A percentile compares a stretch with the other conserved stretches of the same genome.
Evolutionary conservation across 2,113 vertebrate species (phyloP).

Genomic region (Cairina moschata): DNA sequence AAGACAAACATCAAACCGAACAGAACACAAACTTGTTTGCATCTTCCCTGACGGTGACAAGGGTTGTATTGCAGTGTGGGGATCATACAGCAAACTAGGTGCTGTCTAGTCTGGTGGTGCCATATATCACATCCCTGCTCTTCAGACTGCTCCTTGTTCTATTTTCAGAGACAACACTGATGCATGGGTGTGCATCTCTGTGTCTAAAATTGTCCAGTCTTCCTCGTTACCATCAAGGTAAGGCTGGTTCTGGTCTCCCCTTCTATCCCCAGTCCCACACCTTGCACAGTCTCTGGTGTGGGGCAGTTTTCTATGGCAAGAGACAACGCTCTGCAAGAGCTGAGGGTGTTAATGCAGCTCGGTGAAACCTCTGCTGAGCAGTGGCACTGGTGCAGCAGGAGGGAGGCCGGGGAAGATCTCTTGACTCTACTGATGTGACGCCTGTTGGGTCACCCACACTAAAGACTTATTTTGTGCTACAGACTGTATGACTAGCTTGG

Average conservation of each 20-base stretch:
- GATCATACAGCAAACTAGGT: not conserved
- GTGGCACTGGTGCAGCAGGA: not conserved
- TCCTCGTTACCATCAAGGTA: not conserved
- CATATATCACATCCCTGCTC: not conserved
- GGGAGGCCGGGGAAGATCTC: not conserved
- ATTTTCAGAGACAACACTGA: not conserved
- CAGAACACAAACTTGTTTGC: not conserved
- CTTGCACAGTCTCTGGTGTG: not conserved
- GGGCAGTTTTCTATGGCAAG: not conserved
- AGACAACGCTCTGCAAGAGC: not conserved
- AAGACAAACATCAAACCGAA: not conserved
- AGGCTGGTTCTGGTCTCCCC: not conserved
- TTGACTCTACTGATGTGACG: fast-evolving
- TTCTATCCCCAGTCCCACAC: not conserved
- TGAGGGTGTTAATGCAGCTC: not conserved
- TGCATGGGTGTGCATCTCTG: fast-evolving
- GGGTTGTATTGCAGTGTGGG: not conserved
- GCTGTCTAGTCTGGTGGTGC: not conserved
- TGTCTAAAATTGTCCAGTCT: fast-evolving
- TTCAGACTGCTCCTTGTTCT: not conserved
- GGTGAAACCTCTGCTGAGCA: not conserved
- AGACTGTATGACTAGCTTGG: not conserved
- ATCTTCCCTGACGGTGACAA: not conserved
- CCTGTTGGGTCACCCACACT: not conserved
- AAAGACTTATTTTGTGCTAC: not conserved